Evolutionary conservation across 2,888 invertebrate genomes (phyloP), one percentile per base, ranked within the genome.

Genomic region (Scaptomyza polygonia): DNA sequence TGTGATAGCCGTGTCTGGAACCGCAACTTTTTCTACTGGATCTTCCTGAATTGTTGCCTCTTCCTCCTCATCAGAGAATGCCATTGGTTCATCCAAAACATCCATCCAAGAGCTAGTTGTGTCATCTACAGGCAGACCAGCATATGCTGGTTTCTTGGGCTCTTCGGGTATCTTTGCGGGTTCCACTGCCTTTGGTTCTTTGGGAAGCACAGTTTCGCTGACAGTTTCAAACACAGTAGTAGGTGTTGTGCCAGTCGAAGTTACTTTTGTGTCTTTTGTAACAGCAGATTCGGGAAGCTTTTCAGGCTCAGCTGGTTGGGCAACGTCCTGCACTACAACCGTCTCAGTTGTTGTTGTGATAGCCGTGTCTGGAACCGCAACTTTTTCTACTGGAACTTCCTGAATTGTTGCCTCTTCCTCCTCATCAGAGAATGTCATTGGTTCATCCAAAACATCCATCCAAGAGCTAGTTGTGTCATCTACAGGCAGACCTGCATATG

Each of bases 401-500:
- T 48, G 7, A 6, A 36, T n/a, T 4, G 7, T 56, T 25, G 44
- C 11, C 14, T 72, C 72, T 45, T 48, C 58, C n/a, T 90, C 90
- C 5, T 91, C 91, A 48, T 89, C 90, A 3, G 90, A 89, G 49
- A 92, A 87, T 7, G 73, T 73, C 71, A 90, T 88, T 11, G 89
- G 89, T 55, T 92, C 90, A 34, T 92, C 91, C 43, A 89, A 36
- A 5, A 89, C 84, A 49, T 86, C 67, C 81, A 91, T 87, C 88
- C 91, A 92, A 1, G 87, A 64, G 62, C 76, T 86, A 21, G 88
- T 77, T 0, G 89, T 75, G 16, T 90, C 88, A 66, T 91, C 89
- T 29, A 89, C 79, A 4, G 89, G 89, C 40, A 90, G 77, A 21
- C 88, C 90, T 52, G 82, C 88, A 63, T 89, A 88, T 1, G 75